Base-by-base conservation (phyloP, 1,140 invertebrate species). In the Diploscapter pachys region DNA sequence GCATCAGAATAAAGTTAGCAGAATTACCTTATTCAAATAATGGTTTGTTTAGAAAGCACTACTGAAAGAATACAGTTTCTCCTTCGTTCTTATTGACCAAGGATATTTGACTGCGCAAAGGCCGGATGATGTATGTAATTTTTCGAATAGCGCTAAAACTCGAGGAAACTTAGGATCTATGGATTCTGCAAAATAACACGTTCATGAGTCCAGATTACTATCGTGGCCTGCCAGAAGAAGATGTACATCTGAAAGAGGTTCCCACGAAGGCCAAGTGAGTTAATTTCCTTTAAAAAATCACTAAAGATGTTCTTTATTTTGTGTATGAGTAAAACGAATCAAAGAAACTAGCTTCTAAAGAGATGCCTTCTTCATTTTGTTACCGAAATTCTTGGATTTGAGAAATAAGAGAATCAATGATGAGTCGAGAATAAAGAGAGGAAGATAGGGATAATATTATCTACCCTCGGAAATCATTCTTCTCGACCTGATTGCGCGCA, bases 161-260 rank as follows among this genome's bases (percentile, higher is more conserved):
- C 31, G 31, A 31, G 31, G 31, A 31, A 31, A 31, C 31, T 31
- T 31, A 59, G 4, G 63, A 61, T 48, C 72, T 73, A 31, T 76
- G 75, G 75, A 65, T 76, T 51, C 53, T 76, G 4, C 75, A 76
- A 56, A 71, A 76, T 61, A 65, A 76, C n/a, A 76, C 73, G 3
- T 74, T 57, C n/a, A 74, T 74, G 73, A 52, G 64, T 31, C 63
- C 64, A 11, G 73, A 74, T n/a, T 74, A 74, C 53, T 63, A 69
- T 64, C 13, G 62, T 3, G 73, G 73, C 2, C 31, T 74, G n/a
- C 73, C 73, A n/a, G 31, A 52, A 49, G 66, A 61, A n/a, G 73
- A 74, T 64, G 64, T 61, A 9, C 52, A 62, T 5, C 64, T 66
- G 50, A 54, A 61, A 53, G 64, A 74, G 62, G 73, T 64, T n/a